Conservation (phyloP, 2,113 vertebrate genomes). For the Peucedramus taeniatus region DNA sequence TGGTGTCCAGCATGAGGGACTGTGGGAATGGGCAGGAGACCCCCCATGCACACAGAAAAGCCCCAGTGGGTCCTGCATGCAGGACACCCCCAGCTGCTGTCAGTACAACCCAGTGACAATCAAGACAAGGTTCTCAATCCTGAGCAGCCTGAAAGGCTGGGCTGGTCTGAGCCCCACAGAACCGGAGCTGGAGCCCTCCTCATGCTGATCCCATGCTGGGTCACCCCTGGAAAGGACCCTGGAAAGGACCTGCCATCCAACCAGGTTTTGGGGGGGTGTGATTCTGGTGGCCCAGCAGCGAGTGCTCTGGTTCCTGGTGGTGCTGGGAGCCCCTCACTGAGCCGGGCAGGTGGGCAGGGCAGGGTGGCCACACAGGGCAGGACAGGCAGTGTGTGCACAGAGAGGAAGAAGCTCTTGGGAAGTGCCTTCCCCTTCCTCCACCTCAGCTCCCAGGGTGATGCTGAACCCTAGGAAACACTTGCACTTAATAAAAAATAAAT, state of each 20-base stretch:
- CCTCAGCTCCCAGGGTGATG: not conserved
- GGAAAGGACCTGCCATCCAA: not conserved
- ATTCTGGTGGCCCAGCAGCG: fast-evolving
- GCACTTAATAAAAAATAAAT: not conserved
- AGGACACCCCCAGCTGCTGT: not conserved
- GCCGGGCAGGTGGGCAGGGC: not conserved
- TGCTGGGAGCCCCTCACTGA: not conserved
- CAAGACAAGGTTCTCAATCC: not conserved
- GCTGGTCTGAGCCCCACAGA: not conserved
- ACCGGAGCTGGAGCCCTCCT: not conserved
- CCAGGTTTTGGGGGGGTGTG: fast-evolving
- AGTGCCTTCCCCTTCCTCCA: not conserved
- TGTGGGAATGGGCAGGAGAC: not conserved
- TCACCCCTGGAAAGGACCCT: not conserved
- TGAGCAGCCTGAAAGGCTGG: not conserved
- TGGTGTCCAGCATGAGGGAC: not conserved
- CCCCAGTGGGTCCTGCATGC: not conserved
- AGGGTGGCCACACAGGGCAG: not conserved
- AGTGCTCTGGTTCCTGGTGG: fast-evolving
- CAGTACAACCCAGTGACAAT: fast-evolving
- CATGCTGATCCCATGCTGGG: fast-evolving
- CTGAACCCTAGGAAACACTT: not conserved
- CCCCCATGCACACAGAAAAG: not conserved
- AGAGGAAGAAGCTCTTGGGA: not conserved
- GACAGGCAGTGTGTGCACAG: fast-evolving